Evolutionary conservation across 2,797 vertebrate genomes (phyloP).

Genomic region (Crax fasciolata): DNA sequence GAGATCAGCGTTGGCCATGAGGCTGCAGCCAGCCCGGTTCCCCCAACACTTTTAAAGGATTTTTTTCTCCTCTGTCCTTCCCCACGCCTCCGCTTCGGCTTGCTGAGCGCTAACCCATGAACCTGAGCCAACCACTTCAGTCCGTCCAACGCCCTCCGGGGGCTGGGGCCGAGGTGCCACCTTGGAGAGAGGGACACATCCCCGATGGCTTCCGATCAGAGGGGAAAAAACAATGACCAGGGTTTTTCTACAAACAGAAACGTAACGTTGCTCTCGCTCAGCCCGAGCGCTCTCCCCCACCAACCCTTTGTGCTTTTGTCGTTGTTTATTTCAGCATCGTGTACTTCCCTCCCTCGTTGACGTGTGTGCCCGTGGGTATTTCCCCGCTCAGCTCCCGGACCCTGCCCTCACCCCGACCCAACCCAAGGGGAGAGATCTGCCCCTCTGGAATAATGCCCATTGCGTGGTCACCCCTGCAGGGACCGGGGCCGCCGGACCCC

Average conservation of each 20-base stretch:
- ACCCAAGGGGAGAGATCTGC: slow-evolving; percentile 68
- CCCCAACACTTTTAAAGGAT: neutral
- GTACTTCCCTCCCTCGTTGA: slow-evolving; percentile 68
- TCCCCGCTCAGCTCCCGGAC: slow-evolving; percentile 32
- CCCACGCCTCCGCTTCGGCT: neutral
- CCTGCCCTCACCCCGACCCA: slow-evolving; percentile 50
- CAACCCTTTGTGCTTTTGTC: slow-evolving; percentile 87
- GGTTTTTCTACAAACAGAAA: slow-evolving; percentile 32
- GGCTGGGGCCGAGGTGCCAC: neutral
- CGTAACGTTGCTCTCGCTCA: slow-evolving; percentile 61
- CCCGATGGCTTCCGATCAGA: slow-evolving; percentile 50
- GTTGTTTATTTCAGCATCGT: slow-evolving; percentile 64
- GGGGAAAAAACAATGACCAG: slow-evolving; percentile 2
- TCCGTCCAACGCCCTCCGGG: neutral
- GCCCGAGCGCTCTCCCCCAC: slow-evolving; percentile 84
- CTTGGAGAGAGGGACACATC: neutral
- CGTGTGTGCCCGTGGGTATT: neutral
- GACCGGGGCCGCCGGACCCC: neutral
- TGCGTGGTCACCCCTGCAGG: slow-evolving; percentile 2
- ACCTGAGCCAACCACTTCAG: slow-evolving; percentile 78
- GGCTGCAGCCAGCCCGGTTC: neutral
- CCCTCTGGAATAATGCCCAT: slow-evolving; percentile 83
- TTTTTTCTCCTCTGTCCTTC: slow-evolving; percentile 38
- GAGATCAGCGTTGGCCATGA: neutral
- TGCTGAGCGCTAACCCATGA: slow-evolving; percentile 39